Conservation (phyloP, 2,888 invertebrate genomes). For the Troides helena region DNA sequence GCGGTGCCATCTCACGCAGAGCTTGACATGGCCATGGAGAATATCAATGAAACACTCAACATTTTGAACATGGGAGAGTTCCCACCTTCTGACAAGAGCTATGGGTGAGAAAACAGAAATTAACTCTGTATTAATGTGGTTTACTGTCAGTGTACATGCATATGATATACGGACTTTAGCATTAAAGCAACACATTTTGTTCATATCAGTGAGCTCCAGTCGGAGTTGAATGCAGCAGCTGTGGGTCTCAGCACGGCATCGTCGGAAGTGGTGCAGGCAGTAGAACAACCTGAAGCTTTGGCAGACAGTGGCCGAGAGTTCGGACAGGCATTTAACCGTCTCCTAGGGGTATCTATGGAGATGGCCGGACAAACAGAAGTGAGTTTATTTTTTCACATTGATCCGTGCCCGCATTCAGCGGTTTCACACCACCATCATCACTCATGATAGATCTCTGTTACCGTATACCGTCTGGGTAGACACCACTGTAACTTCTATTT, state of each 20-base stretch:
- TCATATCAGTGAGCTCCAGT: conserved; percentile 85
- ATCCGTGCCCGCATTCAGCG: too few species aligned
- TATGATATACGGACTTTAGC: too few species aligned
- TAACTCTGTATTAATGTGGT: neutral
- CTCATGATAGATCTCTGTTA: too few species aligned
- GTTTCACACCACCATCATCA: too few species aligned
- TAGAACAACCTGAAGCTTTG: conserved; percentile 84
- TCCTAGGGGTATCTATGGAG: conserved; percentile 89
- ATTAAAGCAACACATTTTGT: neutral
- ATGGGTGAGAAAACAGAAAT: conserved; percentile 71
- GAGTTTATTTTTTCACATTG: neutral
- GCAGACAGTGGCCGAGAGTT: conserved; percentile 89
- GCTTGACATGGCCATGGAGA: conserved; percentile 92
- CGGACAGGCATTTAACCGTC: conserved; percentile 87
- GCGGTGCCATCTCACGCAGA: conserved; percentile 96
- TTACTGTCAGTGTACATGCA: neutral
- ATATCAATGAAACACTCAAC: conserved; percentile 88
- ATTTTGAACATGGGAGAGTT: conserved; percentile 87
- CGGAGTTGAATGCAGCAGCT: conserved; percentile 91
- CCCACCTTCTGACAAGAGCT: conserved; percentile 86
- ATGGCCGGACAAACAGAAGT: conserved; percentile 90
- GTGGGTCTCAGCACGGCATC: conserved; percentile 89
- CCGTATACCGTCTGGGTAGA: too few species aligned
- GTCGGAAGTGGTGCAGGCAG: conserved; percentile 89
- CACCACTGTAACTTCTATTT: too few species aligned